Percentiles rank a stretch among this genome's conserved stretches.
Conservation (phyloP, 1,140 invertebrate genomes). For the Pteromalus puparum region DNA sequence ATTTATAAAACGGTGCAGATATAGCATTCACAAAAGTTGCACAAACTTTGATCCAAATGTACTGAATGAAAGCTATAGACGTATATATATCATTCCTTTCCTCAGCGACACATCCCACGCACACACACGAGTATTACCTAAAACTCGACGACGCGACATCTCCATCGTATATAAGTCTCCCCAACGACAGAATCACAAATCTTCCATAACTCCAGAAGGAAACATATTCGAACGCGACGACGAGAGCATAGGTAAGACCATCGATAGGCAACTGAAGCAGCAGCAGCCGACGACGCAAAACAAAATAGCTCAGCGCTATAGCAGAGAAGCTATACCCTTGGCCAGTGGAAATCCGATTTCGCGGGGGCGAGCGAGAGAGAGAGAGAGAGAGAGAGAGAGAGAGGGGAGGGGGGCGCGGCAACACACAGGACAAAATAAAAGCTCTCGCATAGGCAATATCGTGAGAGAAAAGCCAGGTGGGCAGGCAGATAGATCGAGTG, state of each 20-base stretch:
- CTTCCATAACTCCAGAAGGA: too few species aligned
- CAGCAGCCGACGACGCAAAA: neutral
- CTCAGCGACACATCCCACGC: too few species aligned
- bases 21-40: too few species aligned
- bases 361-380: neutral
- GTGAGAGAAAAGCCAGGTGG: neutral
- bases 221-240: too few species aligned
- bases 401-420: neutral
- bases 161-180: too few species aligned
- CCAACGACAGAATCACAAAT: too few species aligned
- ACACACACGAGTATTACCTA: neutral
- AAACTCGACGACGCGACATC: neutral
- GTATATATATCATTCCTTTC: too few species aligned
- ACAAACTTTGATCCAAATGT: too few species aligned
- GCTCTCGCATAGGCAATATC: neutral
- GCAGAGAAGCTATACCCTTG: neutral
- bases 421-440: too few species aligned
- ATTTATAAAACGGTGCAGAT: too few species aligned
- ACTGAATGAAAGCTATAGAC: too few species aligned
- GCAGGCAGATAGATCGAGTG: neutral
- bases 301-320: neutral
- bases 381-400: neutral
- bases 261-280: neutral
- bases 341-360: slow-evolving; percentile 8
- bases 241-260: neutral